Evolutionary conservation across 2,888 invertebrate genomes (phyloP), one percentile per base, ranked within the genome.

Genomic region (Drosophila phalerata): DNA sequence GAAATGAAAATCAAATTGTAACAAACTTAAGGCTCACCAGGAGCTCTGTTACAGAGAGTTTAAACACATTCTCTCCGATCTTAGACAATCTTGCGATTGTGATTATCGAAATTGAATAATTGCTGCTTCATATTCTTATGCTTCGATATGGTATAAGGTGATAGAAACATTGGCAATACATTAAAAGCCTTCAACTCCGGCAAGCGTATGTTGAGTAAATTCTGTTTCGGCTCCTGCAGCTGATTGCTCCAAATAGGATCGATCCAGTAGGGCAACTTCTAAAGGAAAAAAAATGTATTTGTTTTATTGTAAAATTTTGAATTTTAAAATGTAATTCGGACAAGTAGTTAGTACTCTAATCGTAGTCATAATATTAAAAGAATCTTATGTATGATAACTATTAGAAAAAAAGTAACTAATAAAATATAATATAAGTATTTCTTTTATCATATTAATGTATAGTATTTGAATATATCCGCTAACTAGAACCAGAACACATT

Each of bases 251-350:
- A 93, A 60, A 93, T 90, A 3, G 93, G 92, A 87, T 93, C 92
- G 56, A 92, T 91, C 92, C 92, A 92, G 77, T 92, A 92, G 2
- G 92, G 92, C 68, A 92, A 68, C 66, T 88, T 90, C 92, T 92
- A 49, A 19, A 60, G 48, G 5, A 2, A 25, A 42, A 49, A 10
- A 28, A 25, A 25, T 25, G 25, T 30, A 4, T 28, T 28, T 28
- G 2, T 25, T 25, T 25, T 25, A 25, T 25, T n/a, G n/a, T 2
- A 22, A 22, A 22, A 22, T 22, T 22, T 22, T 2, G 22, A 22
- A 22, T 22, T 22, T 22, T 22, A 3, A 22, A 22, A 22, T 19
- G 1, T 19, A 19, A 19, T n/a, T n/a, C n/a, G n/a, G n/a, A n/a
- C n/a, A n/a, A n/a, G n/a, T n/a, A n/a, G n/a, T n/a, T n/a, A n/a